Evolutionary conservation across 2,888 invertebrate genomes (phyloP), one percentile per base, ranked within the genome.

Genomic region (Leptura quadrifasciata): DNA sequence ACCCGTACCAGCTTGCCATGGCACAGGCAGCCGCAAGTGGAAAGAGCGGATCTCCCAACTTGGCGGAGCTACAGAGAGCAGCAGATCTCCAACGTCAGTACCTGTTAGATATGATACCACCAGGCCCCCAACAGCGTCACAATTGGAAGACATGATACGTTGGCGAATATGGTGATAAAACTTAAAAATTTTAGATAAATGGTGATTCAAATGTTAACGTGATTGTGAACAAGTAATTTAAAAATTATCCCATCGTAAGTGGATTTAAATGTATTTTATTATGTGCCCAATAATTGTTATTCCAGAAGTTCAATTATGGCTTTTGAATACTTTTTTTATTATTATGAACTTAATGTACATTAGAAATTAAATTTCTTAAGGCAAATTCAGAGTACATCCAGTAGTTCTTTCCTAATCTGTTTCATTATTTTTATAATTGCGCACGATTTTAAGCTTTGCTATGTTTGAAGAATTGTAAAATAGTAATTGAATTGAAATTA

Each of bases 91-190:
- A 98, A 91, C 92, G 98, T 74, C 98, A 98, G 91, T 98, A 98
- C 91, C 92, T 98, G 86, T 92, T 98, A 79, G 98, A 98, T 89
- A 97, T 98, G 97, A 97, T 98, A 86, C 97, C 97, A 74, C 93
- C 91, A 77, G 90, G 91, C 74, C 88, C 91, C 24, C 90, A 90
- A 20, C 91, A 91, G 81, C 90, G 91, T 79, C 91, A 92, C 87
- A 92, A 92, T 84, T 92, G 92, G 92, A 92, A 92, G 85, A 92
- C 92, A 91, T 92, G 92, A 92, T 81, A 77, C 76, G 72, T 70
- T 70, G 75, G 67, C 47, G 76, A 61, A 54, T 65, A 74, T 39
- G 65, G 72, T 75, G 77, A 79, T 76, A 80, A 76, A 72, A 77
- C 74, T 72, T 71, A 61, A 61, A 24, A 71, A 47, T 71, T 71